phyloP scores from a whole-genome alignment of 92 coral and sea anemone species.

The Virgularia gustaviana region DNA sequence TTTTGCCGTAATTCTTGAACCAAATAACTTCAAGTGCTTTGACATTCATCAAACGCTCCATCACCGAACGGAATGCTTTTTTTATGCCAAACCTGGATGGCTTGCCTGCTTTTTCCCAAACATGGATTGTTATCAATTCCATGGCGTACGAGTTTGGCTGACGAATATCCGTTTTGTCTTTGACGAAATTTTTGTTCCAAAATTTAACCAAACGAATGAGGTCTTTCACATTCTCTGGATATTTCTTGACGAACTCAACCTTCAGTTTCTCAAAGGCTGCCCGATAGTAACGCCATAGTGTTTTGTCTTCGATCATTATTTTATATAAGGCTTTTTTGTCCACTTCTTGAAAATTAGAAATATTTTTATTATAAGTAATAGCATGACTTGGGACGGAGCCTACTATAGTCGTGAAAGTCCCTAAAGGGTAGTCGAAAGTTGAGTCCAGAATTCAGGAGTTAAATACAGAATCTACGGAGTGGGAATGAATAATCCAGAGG shows the following conservation, averaged over 20 bases:
- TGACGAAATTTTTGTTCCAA: constrained; percentile 50
- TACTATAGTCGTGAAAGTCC: too few species aligned
- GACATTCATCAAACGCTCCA: neutral
- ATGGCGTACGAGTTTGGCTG: constrained; percentile 54
- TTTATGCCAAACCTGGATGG: constrained; percentile 32
- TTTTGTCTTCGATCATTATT: constrained; percentile 7
- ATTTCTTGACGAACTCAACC: constrained; percentile 47
- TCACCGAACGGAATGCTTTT: constrained; percentile 21
- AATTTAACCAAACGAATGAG: constrained; percentile 56
- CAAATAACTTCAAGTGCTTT: neutral
- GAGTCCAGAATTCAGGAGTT: too few species aligned
- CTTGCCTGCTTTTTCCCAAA: constrained; percentile 42
- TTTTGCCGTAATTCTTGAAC: neutral
- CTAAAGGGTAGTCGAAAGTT: too few species aligned
- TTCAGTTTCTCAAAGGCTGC: constrained; percentile 47
- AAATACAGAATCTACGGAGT: too few species aligned
- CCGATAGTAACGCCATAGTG: constrained; percentile 13
- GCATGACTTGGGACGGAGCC: too few species aligned
- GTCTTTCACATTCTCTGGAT: constrained; percentile 53
- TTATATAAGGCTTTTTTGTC: constrained; percentile 2
- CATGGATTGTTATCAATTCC: constrained; percentile 52
- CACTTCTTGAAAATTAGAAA: too few species aligned
- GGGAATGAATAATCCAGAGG: too few species aligned
- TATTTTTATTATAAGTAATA: too few species aligned
- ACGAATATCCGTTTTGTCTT: neutral